Evolutionary conservation across 2,797 vertebrate genomes (phyloP), one percentile per base, ranked within the genome.

Genomic region (Aulostomus chinensis): DNA sequence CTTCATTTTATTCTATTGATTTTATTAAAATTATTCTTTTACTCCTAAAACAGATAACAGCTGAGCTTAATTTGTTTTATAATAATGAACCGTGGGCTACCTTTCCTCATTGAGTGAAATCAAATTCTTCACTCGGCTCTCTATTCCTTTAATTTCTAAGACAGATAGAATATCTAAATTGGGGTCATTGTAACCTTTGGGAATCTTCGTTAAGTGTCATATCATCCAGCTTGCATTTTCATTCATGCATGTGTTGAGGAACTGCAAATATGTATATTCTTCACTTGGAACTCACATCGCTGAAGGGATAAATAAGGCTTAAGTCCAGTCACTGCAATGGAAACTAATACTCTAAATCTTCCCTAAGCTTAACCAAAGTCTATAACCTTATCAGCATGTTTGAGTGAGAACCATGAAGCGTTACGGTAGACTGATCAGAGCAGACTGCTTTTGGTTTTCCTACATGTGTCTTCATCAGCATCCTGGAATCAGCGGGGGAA

Each of bases 231-330:
- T 26, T 35, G 4, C 20, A 30, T 57, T 52, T 49, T 32, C 16
- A 16, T 9, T 12, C 17, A 4, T 6, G 9, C 22, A 35, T 9
- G 8, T 42, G 30, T 17, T 33, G 39, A 60, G 47, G 13, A 22
- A 12, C 40, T 39, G 22, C n/a, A 38, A 36, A 53, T 36, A 61
- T 47, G 11, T 20, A 31, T 15, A 28, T 48, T 38, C 9, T 12
- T 47, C 39, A 20, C 47, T 45, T 37, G 9, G 24, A 38, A 51
- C 14, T 65, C 40, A 68, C 43, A 16, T 48, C 9, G 33, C 58
- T 43, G 49, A 57, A 48, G 49, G 69, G 75, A 77, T 57, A 60
- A 78, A 79, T 73, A 53, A 45, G 43, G 45, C 52, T 67, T 71
- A 57, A 65, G 51, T 55, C 47, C 55, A 64, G 51, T 70, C 26